Evolutionary conservation across 92 coral and sea anemone genomes (phyloP).

Genomic region (Zoanthus sansibaricus): DNA sequence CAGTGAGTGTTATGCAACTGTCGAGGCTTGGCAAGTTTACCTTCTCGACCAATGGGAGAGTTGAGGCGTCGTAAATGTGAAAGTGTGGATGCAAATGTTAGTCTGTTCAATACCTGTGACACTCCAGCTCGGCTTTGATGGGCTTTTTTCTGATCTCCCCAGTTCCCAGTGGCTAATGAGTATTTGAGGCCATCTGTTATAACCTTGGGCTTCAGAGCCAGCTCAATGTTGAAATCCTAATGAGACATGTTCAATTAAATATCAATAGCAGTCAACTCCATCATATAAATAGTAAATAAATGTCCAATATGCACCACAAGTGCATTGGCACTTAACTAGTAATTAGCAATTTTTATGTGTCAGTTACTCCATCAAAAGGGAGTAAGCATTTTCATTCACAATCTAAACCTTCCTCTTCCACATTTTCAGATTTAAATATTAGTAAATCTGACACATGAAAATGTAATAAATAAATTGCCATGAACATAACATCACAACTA

Average conservation of each 20-base stretch:
- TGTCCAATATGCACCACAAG: too few species aligned
- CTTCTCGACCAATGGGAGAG: slow-evolving; percentile 99
- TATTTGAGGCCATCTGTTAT: slow-evolving; percentile 97
- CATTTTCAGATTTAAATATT: too few species aligned
- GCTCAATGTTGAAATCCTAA: slow-evolving; percentile 96
- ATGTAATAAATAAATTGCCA: too few species aligned
- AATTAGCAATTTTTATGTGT: too few species aligned
- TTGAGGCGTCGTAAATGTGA: slow-evolving; percentile 98
- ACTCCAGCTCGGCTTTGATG: slow-evolving; percentile 99
- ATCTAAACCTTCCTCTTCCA: too few species aligned
- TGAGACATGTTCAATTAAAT: not conserved
- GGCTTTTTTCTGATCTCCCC: slow-evolving; percentile 99
- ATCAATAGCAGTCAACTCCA: too few species aligned
- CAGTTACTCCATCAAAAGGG: too few species aligned
- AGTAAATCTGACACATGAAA: too few species aligned
- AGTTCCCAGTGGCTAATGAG: slow-evolving; percentile 97
- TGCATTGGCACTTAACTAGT: too few species aligned
- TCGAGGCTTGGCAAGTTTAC: slow-evolving; percentile 96
- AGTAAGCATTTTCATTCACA: too few species aligned
- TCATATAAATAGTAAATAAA: too few species aligned
- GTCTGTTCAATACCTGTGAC: slow-evolving; percentile 95
- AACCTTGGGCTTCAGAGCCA: slow-evolving; percentile 95
- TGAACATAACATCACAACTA: too few species aligned
- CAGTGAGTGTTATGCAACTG: slow-evolving; percentile 99
- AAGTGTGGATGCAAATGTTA: slow-evolving; percentile 96